These are phyloP conservation scores for Pseudeuparius sepicola DNA, from an alignment of 2,888 invertebrate genomes.

Conservation along the genomic window DNA sequence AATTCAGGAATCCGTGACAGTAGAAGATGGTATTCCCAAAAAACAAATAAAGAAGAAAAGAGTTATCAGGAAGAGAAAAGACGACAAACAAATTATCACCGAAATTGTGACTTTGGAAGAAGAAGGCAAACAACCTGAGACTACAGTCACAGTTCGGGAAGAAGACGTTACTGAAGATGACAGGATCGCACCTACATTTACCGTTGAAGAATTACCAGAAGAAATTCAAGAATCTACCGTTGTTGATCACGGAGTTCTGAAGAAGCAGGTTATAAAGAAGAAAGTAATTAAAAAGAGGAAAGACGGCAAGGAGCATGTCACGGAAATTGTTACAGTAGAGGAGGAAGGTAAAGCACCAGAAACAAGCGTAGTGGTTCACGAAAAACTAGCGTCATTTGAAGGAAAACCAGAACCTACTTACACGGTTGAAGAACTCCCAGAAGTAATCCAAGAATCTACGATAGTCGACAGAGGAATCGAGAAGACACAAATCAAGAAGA, in stretches of 20 bases:
- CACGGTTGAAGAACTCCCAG: conserved; percentile 24
- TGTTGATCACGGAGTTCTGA: conserved; percentile 26
- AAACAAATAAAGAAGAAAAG: conserved; percentile 28
- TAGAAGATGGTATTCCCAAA: conserved; percentile 29
- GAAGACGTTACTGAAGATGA: conserved; percentile 24
- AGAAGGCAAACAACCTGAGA: conserved; percentile 27
- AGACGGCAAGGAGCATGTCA: conserved; percentile 31
- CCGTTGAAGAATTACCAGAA: conserved; percentile 35
- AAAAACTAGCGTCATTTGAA: too few relatives aligned
- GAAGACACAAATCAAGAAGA: conserved; percentile 26
- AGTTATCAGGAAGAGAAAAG: conserved; percentile 27
- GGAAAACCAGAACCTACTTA: too few relatives aligned
- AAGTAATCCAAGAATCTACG: conserved; percentile 20
- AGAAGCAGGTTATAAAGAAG: conserved; percentile 26
- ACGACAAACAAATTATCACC: conserved; percentile 30
- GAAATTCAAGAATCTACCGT: conserved; percentile 29
- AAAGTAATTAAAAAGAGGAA: conserved; percentile 29
- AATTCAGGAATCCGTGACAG: conserved; percentile 28
- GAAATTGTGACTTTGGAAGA: conserved; percentile 36
- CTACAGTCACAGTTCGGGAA: conserved; percentile 24
- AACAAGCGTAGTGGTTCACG: too few relatives aligned
- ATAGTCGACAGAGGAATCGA: conserved; percentile 18
- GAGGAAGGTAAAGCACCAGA: conserved; percentile 29
- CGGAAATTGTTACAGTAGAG: conserved; percentile 35
- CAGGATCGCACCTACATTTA: conserved; percentile 33